Conservation (phyloP, 2,113 vertebrate species). For the Podiceps cristatus region DNA sequence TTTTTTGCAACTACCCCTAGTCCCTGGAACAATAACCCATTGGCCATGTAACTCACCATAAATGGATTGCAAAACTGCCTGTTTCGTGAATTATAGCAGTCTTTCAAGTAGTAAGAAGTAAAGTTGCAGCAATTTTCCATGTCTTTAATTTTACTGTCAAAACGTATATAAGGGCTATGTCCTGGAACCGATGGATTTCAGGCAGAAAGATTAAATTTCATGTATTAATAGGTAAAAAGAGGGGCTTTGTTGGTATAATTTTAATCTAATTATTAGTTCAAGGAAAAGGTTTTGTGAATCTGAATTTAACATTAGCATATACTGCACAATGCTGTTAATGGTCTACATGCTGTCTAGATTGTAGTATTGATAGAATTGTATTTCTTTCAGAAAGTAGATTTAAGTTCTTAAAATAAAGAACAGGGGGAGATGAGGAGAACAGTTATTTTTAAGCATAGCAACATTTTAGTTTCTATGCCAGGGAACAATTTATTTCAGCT, state of each 20-base stretch:
- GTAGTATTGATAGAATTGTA: constrained; percentile 55
- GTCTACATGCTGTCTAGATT: constrained; percentile 11
- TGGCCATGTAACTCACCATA: constrained; percentile 54
- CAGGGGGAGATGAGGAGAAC: not conserved
- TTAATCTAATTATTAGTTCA: constrained; percentile 71
- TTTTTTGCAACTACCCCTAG: constrained; percentile 53
- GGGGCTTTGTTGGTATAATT: constrained; percentile 50
- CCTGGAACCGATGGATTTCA: constrained; percentile 67
- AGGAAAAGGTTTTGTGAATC: constrained; percentile 37
- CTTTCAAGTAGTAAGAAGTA: constrained; percentile 67
- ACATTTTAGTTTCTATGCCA: not conserved
- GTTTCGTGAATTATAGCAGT: constrained; percentile 60
- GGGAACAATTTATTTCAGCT: constrained; percentile 14
- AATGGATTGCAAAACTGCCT: constrained; percentile 50
- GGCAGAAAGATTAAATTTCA: constrained; percentile 57
- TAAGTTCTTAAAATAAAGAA: constrained; percentile 22
- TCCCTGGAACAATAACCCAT: constrained; percentile 59
- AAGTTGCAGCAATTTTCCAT: constrained; percentile 66
- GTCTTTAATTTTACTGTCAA: constrained; percentile 77
- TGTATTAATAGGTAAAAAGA: constrained; percentile 63
- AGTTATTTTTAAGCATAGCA: constrained; percentile 31
- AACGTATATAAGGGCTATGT: constrained; percentile 58
- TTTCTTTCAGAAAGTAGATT: constrained; percentile 51
- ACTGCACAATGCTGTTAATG: constrained; percentile 21
- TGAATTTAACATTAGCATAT: constrained; percentile 37